phyloP scores from a whole-genome alignment of 2,888 invertebrate species.

The Orthosia incerta region DNA sequence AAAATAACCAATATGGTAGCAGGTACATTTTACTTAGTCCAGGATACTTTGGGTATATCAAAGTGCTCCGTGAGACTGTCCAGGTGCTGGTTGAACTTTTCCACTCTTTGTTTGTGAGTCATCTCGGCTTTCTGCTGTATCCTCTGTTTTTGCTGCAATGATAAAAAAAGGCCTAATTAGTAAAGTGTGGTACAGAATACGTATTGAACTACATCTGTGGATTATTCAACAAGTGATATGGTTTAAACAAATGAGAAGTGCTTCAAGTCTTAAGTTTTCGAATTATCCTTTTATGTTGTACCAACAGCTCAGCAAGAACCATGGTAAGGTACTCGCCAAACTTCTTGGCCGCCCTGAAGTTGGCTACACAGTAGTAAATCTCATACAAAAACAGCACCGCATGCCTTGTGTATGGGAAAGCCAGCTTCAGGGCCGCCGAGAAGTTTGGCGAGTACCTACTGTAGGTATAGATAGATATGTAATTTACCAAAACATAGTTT shows the following conservation, averaged over 20 bases:
- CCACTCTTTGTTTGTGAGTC: constrained; percentile 98
- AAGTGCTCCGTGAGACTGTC: constrained; percentile 99
- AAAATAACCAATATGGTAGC: neutral
- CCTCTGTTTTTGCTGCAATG: constrained; percentile 95
- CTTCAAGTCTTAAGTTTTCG: neutral
- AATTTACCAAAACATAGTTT: too few species aligned
- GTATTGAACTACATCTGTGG: neutral
- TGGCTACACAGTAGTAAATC: too few species aligned
- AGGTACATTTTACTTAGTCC: constrained; percentile 95
- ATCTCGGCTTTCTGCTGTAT: constrained; percentile 98
- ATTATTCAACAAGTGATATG: too few species aligned
- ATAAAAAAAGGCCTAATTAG: constrained; percentile 6
- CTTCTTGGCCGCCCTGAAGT: too few species aligned
- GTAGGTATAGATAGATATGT: too few species aligned
- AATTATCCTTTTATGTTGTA: too few species aligned
- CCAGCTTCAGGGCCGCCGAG: too few species aligned
- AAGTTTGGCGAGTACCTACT: too few species aligned
- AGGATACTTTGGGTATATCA: constrained; percentile 99
- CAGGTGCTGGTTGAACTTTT: constrained; percentile 98
- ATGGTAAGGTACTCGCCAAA: too few species aligned
- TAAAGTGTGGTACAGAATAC: neutral
- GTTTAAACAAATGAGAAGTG: neutral
- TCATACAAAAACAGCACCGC: too few species aligned
- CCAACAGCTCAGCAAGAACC: too few species aligned
- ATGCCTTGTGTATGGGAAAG: too few species aligned